phyloP scores from a whole-genome alignment of 2,113 vertebrate genomes.

The Dipodomys merriami region DNA sequence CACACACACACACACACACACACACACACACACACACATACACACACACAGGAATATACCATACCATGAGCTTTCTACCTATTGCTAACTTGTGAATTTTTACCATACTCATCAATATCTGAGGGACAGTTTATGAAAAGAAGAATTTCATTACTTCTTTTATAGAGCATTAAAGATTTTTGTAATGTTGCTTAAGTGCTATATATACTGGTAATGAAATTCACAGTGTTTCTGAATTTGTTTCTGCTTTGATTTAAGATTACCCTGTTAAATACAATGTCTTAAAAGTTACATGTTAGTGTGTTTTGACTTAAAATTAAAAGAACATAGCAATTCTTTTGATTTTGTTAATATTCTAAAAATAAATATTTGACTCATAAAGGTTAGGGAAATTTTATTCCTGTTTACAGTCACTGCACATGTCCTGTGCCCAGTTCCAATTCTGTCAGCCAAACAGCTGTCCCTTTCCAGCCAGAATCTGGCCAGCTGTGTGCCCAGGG shows the following conservation, averaged over 20 bases:
- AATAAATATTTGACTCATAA: constrained; percentile 88
- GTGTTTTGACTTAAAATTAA: constrained; percentile 87
- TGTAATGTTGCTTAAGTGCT: constrained; percentile 51
- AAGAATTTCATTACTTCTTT: constrained; percentile 80
- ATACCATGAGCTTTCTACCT: background rate
- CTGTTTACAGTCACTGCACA: constrained; percentile 84
- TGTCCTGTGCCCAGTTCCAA: constrained; percentile 80
- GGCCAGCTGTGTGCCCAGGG: constrained; percentile 83
- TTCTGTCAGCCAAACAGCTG: constrained; percentile 88
- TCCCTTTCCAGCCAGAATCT: constrained; percentile 63
- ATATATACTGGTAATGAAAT: constrained; percentile 73
- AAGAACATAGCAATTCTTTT: constrained; percentile 83
- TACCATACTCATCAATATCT: constrained; percentile 46
- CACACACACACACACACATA: background rate
- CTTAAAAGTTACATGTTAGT: constrained; percentile 82
- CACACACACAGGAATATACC: background rate
- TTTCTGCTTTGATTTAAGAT: constrained; percentile 82
- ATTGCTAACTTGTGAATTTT: constrained; percentile 46
- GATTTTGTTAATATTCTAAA: constrained; percentile 88
- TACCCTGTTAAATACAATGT: constrained; percentile 79
- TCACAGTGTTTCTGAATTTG: constrained; percentile 75
- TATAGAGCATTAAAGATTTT: constrained; percentile 70
- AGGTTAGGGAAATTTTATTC: constrained; percentile 89
- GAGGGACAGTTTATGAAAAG: constrained; percentile 76
- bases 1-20: too few relatives aligned